Conservation (phyloP, 2,797 vertebrate species). For the Chaetophractus vellerosus region DNA sequence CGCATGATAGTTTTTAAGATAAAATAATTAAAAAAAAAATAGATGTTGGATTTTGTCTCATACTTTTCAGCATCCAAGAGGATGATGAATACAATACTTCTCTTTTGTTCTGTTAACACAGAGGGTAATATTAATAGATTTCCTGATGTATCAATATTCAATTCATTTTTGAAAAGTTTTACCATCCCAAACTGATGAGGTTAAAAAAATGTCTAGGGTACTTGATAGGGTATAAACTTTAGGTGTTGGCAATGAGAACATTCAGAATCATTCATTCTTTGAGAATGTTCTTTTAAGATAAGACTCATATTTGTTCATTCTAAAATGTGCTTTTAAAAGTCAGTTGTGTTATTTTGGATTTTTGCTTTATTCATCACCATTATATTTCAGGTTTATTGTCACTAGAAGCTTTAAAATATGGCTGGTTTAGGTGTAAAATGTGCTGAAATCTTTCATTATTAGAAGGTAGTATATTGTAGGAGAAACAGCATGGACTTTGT, state of each 20-base stretch:
- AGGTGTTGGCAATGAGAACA: not conserved
- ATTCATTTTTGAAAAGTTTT: conserved; percentile 43
- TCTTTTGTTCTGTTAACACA: conserved; percentile 15
- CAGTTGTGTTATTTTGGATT: conserved; percentile 31
- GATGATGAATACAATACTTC: not conserved
- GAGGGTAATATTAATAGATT: not conserved
- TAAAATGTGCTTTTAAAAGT: conserved; percentile 30
- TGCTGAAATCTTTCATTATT: not conserved
- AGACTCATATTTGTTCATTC: not conserved
- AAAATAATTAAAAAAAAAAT: not conserved
- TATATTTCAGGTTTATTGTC: conserved; percentile 7
- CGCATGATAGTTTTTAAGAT: conserved; percentile 6
- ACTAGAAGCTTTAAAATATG: not conserved
- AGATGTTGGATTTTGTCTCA: not conserved
- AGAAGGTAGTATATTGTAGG: not conserved
- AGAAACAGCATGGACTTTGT: not conserved
- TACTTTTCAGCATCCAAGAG: not conserved
- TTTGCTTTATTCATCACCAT: not conserved
- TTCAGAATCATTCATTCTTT: not conserved
- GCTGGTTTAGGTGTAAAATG: not conserved
- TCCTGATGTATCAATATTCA: not conserved
- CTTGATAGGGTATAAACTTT: not conserved
- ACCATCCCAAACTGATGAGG: not conserved
- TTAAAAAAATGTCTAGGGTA: not conserved
- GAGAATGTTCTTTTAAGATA: not conserved